Evolutionary conservation across 2,113 vertebrate species (phyloP), one percentile per base, ranked within the genome.

Genomic region (Brachirus orientalis): DNA sequence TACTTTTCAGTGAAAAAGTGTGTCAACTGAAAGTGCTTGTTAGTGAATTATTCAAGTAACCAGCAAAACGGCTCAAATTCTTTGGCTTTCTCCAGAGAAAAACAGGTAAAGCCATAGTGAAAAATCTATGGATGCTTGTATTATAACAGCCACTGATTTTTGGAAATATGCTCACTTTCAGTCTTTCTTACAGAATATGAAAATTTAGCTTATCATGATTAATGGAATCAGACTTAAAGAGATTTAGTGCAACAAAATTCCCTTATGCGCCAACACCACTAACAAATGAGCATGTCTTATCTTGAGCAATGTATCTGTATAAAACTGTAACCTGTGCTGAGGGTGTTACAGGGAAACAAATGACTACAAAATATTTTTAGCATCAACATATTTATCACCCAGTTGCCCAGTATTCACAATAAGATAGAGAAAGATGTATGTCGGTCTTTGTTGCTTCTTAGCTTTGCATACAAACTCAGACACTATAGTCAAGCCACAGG

Each of bases 11-110:
- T 53, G 71, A 72, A 64, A n/a, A 63, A 47, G 56, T 64, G 10
- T 60, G 58, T 52, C 51, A 44, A 46, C 50, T 35, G 10, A 70
- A 84, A 63, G 19, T 28, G n/a, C 46, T 17, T 13, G 44, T 18
- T 16, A 0, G 46, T 63, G 19, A 67, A 47, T 63, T 36, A 41
- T 60, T 75, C n/a, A 81, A 20, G 3, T 17, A 8, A 37, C 17
- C 10, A 10, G 14, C 14, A 9, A 19, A 35, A 12, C 3, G 16
- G 60, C 6, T 40, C 28, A 13, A 46, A 17, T 40, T 14, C 7
- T 8, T 10, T 1, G 5, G 16, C 46, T 59, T 40, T 43, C 11
- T 18, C 7, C 0, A 7, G 41, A 2, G 37, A n/a, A 36, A 50
- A 1, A 36, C 6, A 28, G 3, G 6, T 28, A 28, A 28, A 6